A percentile compares a stretch with the other conserved stretches of the same genome.
These are phyloP conservation scores for Seriola dumerili DNA, from an alignment of 2,113 vertebrate species.

Conservation along the genomic window DNA sequence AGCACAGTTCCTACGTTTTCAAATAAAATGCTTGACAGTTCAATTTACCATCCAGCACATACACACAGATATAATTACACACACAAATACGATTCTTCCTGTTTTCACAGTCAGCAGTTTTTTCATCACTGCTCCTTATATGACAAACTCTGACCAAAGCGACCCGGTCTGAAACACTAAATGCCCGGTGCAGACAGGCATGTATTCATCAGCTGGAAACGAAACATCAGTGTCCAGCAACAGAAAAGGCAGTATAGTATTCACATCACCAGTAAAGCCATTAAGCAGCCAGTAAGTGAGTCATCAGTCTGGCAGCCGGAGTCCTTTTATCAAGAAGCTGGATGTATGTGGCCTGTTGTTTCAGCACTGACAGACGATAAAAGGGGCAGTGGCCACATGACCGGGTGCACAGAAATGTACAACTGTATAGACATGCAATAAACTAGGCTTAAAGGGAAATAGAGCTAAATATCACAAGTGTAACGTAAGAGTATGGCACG, in stretches of 20 bases:
- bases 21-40: not conserved
- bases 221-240: constrained; percentile 12
- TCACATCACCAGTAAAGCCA: constrained; percentile 40
- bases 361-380: constrained; percentile 44
- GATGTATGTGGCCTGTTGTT: constrained; percentile 54
- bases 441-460: constrained; percentile 12
- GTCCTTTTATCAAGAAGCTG: constrained; percentile 40
- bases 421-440: constrained; percentile 7
- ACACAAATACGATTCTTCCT: not conserved
- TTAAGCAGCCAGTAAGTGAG: constrained; percentile 51
- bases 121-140: constrained; percentile 15
- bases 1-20: not conserved
- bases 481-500: not conserved
- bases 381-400: constrained; percentile 14
- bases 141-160: constrained; percentile 7
- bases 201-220: constrained; percentile 15
- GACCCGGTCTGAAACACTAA: constrained; percentile 10
- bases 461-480: not conserved
- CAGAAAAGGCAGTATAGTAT: constrained; percentile 24
- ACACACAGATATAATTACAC: not conserved
- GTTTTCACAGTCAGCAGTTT: constrained; percentile 24
- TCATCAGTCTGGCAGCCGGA: constrained; percentile 52
- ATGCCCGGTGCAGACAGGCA: not conserved
- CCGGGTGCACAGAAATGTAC: not conserved
- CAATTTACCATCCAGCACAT: not conserved